These are phyloP conservation scores for Eilema depressum DNA, from an alignment of 2,888 invertebrate genomes.

Conservation along the genomic window DNA sequence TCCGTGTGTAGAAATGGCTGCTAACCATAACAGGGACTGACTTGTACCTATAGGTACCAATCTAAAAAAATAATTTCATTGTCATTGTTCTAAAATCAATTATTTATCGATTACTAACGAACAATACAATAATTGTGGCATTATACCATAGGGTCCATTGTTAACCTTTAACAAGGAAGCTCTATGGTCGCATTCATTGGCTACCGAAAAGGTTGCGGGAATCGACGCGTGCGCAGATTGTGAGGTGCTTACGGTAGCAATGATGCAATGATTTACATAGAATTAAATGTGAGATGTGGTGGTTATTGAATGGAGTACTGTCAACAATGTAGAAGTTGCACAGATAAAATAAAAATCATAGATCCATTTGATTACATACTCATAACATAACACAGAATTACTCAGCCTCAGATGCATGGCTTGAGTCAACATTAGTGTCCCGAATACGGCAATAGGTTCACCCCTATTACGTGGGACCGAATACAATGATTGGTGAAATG, in stretches of 20 bases:
- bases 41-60: conserved; percentile 9
- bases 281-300: neutral
- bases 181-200: conserved; percentile 32
- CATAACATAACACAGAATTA: no score
- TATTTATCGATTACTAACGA: conserved; percentile 5
- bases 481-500: no score
- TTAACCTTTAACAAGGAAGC: conserved; percentile 43
- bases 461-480: no score
- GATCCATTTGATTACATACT: no score
- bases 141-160: conserved; percentile 18
- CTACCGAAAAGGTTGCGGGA: conserved; percentile 30
- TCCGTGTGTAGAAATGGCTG: no score
- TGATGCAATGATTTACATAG: neutral
- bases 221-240: conserved; percentile 25
- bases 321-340: no score
- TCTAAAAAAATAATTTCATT: conserved; percentile 17
- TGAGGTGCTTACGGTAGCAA: conserved; percentile 2
- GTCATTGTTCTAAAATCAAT: conserved; percentile 23
- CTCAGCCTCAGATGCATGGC: no score
- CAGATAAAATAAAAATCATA: no score
- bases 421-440: no score
- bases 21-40: neutral
- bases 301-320: neutral
- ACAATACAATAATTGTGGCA: conserved; percentile 19
- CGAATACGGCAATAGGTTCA: no score